Evolutionary conservation across 1,140 invertebrate species (phyloP), one percentile per base, ranked within the genome.

Genomic region (Bombus fervidus): DNA sequence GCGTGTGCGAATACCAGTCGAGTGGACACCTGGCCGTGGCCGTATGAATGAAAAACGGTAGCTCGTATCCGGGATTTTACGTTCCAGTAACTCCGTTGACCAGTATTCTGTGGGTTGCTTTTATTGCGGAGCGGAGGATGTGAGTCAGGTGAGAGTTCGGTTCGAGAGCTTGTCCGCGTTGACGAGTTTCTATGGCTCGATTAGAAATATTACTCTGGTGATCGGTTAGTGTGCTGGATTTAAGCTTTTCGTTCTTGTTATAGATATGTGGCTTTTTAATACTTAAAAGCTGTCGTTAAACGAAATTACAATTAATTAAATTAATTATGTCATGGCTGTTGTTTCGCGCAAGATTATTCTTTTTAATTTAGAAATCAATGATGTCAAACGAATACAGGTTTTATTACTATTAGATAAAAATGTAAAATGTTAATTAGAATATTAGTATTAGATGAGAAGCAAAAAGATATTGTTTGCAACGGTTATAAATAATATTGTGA

Each of bases 61-160:
- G 43, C 64, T n/a, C 43, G 78, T 80, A 80, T 80, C 78, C 78
- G 78, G 78, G 78, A 80, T 69, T 80, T 80, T 69, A 80, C 78
- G 78, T 80, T 80, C 78, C 78, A 80, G 64, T 80, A 80, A 80
- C 64, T 80, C 64, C 43, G 43, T 69, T 66, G 78, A 69, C 66
- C 64, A 53, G 41, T 66, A 80, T 47, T 78, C 75, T 39, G 37
- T 66, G 37, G 57, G 59, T 64, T 78, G 75, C 57, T 78, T 78
- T 78, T 66, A 66, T 75, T 75, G 59, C n/a, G 31, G 15, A 77
- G 37, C 57, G 53, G 59, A 78, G 75, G 75, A 78, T 78, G 34
- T 53, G 74, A 76, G 74, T 59, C 47, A 59, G 74, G 57, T 78
- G 75, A 78, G 75, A 77, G 75, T 39, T 47, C 28, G 75, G 69